Base-by-base conservation (phyloP, 2,888 invertebrate genomes). In the Limnephilus marmoratus region DNA sequence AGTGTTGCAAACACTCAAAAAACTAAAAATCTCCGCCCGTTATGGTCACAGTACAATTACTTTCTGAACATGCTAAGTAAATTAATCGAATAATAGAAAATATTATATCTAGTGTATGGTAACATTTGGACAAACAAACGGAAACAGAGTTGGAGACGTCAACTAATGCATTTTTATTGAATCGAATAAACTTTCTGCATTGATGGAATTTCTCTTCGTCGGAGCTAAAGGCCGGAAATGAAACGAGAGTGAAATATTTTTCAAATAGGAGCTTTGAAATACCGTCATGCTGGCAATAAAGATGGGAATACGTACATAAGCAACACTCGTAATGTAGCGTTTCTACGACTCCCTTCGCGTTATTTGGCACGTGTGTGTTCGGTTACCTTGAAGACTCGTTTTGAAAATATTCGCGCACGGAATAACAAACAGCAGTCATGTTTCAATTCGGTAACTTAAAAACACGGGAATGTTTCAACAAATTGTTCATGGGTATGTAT, bases 311-410 rank as follows among this genome's bases (percentile, higher is more conserved):
- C 68, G n/a, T 24, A 49, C 49, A 49, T 49, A 45, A 68, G 68
- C 68, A 68, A 3, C 24, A 24, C n/a, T 68, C 68, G 68, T 68
- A 68, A 24, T 68, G 24, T 68, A 68, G 24, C 1, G 68, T 68
- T 68, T 68, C 9, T 68, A 68, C 68, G n/a, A 68, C 24, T 68
- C 68, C 68, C 68, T 68, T 68, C 68, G 68, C 68, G 68, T 68
- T n/a, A 68, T 24, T 68, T 68, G 68, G 68, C 68, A 68, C 68
- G 24, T 68, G 68, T 68, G 24, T 68, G 68, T 68, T 24, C 24
- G 68, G 68, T 68, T 68, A 68, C 68, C 68, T 68, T 68, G 68
- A 68, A 68, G 68, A 68, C 68, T 68, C 68, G 68, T 68, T 68
- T 68, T 9, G 68, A 68, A 68, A 68, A 68, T 68, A 68, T 68